Percentiles rank a stretch among this genome's conserved stretches.
phyloP scores from a whole-genome alignment of 2,888 invertebrate genomes.

The Mechanitis mazaeus region DNA sequence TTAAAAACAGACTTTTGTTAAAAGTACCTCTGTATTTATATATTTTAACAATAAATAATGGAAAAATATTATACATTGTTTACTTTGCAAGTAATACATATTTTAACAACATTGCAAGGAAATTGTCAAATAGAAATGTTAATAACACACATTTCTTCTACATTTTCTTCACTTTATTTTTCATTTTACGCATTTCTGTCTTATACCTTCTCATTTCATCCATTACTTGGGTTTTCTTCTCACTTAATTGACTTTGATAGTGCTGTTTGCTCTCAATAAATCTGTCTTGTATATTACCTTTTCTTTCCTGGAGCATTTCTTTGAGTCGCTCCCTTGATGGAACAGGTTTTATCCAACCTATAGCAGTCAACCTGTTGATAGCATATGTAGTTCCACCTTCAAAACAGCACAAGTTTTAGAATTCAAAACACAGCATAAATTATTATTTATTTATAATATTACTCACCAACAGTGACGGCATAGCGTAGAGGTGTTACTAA shows the following conservation, averaged over 20 bases:
- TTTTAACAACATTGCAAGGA: not conserved
- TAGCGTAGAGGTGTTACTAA: conserved; percentile 93
- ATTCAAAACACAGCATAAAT: not conserved
- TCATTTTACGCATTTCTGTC: conserved; percentile 66
- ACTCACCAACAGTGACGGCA: conserved; percentile 89
- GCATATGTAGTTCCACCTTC: conserved; percentile 90
- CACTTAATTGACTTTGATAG: conserved; percentile 62
- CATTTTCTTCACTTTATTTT: conserved; percentile 66
- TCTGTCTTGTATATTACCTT: conserved; percentile 78
- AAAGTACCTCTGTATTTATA: conserved; percentile 56
- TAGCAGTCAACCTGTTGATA: conserved; percentile 86
- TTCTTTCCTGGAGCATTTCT: conserved; percentile 78
- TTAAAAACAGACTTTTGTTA: conserved; percentile 33
- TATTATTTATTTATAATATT: conserved; percentile 28
- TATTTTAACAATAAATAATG: conserved; percentile 56
- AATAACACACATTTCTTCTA: conserved; percentile 31
- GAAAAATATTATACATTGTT: conserved; percentile 31
- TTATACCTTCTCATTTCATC: conserved; percentile 72
- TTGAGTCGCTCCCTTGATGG: conserved; percentile 80
- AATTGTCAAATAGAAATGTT: not conserved
- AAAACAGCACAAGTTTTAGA: conserved; percentile 20
- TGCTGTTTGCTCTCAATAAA: conserved; percentile 75
- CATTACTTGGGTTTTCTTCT: conserved; percentile 65
- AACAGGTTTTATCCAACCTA: conserved; percentile 90
- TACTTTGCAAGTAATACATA: conserved; percentile 7